phyloP scores from a whole-genome alignment of 2,797 vertebrate species.

The Bradypodion pumilum region DNA sequence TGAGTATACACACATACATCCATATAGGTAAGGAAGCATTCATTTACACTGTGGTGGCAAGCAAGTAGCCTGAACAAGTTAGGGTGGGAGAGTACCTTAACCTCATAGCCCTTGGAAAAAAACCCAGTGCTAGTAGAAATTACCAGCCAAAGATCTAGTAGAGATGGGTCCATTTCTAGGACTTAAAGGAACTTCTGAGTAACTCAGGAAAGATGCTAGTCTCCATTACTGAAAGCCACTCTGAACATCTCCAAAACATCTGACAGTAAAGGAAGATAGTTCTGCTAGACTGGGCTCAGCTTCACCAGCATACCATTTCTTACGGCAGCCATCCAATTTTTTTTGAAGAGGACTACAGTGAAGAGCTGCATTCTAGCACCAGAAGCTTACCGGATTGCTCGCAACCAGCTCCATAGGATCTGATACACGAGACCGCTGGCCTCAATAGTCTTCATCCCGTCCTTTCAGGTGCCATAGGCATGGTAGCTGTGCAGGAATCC shows the following conservation, averaged over 20 bases:
- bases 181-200: background rate
- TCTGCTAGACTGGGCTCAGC: background rate
- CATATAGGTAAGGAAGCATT: no score
- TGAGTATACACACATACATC: no score
- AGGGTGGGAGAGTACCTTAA: background rate
- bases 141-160: background rate
- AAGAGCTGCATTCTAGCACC: background rate
- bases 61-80: background rate
- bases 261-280: background rate
- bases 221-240: background rate
- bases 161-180: background rate
- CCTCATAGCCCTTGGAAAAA: background rate
- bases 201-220: background rate
- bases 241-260: background rate
- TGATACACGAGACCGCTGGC: background rate
- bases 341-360: background rate
- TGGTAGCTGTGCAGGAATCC: background rate
- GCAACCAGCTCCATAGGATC: slow-evolving; percentile 23
- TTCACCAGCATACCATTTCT: background rate
- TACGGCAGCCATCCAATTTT: background rate
- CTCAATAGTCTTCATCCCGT: slow-evolving; percentile 15
- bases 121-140: background rate
- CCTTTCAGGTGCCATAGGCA: background rate
- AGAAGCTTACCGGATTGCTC: slow-evolving; percentile 16
- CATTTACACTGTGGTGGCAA: background rate